Conservation (phyloP, 2,113 vertebrate species). For the Alectura lathami region DNA sequence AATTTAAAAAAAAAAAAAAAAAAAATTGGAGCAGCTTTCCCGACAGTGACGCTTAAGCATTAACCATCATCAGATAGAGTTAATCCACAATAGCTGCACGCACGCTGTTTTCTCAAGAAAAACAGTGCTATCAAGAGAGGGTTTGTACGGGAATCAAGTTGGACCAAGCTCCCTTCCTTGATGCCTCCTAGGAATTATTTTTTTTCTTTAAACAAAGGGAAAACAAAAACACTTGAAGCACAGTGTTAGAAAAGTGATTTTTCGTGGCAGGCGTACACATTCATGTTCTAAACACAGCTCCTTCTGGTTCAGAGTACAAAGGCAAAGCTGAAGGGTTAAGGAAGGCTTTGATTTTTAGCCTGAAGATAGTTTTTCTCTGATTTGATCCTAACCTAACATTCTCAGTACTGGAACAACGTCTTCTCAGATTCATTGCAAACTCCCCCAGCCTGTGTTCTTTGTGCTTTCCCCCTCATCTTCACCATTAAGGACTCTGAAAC, state of each 20-base stretch:
- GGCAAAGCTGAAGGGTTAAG: background rate
- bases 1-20: background rate
- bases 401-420: background rate
- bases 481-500: background rate
- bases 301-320: background rate
- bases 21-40: background rate
- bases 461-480: background rate
- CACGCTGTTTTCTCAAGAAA: background rate
- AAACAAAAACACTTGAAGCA: background rate
- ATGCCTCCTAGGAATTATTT: background rate
- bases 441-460: background rate
- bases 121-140: background rate
- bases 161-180: background rate
- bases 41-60: rapidly evolving
- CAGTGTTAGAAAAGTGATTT: background rate
- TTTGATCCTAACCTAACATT: background rate
- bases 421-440: background rate
- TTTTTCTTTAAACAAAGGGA: background rate
- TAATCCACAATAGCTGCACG: rapidly evolving
- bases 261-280: background rate
- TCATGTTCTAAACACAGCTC: background rate
- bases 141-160: background rate
- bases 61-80: background rate
- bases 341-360: background rate
- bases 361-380: background rate